Evolutionary conservation across 2,797 vertebrate species (phyloP), one percentile per base, ranked within the genome.

Genomic region (Apogon hyalosoma): DNA sequence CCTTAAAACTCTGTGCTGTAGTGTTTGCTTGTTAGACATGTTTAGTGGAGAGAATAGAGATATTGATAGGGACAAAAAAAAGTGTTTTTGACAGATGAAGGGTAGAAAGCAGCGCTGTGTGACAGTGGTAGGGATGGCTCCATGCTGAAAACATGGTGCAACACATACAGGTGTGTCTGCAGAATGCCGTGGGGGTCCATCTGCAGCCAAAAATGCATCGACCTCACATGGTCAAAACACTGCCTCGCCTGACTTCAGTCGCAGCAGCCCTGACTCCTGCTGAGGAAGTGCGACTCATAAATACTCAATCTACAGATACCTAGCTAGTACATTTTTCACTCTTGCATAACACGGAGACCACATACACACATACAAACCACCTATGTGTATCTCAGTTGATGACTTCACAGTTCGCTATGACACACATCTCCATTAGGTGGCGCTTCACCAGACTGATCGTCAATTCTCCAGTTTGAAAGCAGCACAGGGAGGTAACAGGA

Each of bases 91-190:
- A 88, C 31, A 81, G 86, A 83, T 75, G 73, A 12, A 46, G 62
- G 43, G 53, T 42, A 83, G 85, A 89, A 94, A 96, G 96, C 95
- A 96, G 96, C 95, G 93, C 93, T 78, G 39, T 94, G 91, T 92
- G 92, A 94, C 93, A 93, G 94, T 92, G 92, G 93, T 75, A 62
- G 92, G 59, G 64, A 59, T 19, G 64, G 61, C 75, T 88, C 92
- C 77, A 80, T 90, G 88, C 84, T 66, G 82, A 58, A 21, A 51
- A 80, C 73, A 88, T 92, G 90, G 77, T 43, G 74, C 89, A 69
- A 82, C 80, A 69, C 67, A 3, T 91, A 92, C 89, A 81, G 89
- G 83, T 69, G 28, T 48, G 77, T 90, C 88, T 91, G 92, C 87
- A 94, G 92, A 94, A 87, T 84, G 36, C 84, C 90, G 31, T 78